Evolutionary conservation across 2,797 vertebrate genomes (phyloP).

Genomic region (Anniella stebbinsi): DNA sequence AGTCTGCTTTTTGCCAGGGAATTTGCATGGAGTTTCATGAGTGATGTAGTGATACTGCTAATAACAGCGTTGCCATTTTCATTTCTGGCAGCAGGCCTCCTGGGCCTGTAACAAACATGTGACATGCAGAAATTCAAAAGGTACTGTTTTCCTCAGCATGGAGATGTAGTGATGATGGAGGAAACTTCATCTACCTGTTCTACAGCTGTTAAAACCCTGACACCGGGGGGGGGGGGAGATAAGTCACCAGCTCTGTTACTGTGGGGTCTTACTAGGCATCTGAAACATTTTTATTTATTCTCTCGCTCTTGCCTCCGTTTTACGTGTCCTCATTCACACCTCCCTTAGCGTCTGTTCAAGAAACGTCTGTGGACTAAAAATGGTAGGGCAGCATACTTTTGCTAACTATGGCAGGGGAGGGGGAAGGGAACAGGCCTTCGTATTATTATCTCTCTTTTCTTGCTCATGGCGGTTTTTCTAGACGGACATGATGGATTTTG

Average conservation of each 20-base stretch:
- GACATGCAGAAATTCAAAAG: neutral
- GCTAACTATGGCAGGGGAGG: neutral
- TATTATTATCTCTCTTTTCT: too few relatives aligned
- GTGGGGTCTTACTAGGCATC: neutral
- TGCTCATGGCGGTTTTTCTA: too few relatives aligned
- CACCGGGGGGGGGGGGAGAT: neutral
- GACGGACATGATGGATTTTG: too few relatives aligned
- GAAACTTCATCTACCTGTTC: neutral
- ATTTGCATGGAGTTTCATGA: neutral
- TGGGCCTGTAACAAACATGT: neutral
- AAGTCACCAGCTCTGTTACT: neutral
- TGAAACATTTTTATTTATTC: neutral
- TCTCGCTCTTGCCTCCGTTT: neutral
- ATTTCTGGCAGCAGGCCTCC: neutral
- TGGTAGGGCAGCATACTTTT: neutral
- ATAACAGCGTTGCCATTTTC: neutral
- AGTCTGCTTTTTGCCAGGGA: neutral
- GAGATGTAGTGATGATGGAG: neutral
- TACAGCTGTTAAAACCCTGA: neutral
- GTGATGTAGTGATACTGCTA: neutral
- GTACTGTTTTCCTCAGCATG: neutral
- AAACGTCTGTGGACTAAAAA: neutral
- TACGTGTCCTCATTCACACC: slow-evolving; percentile 2
- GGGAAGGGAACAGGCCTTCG: neutral
- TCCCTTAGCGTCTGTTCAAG: neutral